phyloP scores from a whole-genome alignment of 2,888 invertebrate genomes.

The Athetis lepigone region DNA sequence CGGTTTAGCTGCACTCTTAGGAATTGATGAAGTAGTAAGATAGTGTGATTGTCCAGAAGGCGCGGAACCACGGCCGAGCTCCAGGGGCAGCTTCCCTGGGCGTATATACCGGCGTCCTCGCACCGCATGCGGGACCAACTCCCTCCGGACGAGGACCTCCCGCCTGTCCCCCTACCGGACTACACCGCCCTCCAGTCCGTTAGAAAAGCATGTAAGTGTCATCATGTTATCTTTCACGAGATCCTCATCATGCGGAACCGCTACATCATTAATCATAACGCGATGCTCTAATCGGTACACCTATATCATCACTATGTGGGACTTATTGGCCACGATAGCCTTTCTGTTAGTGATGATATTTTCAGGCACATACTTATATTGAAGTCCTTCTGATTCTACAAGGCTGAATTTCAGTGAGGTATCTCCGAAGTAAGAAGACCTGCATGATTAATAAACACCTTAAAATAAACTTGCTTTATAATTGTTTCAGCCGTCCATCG shows the following conservation, averaged over 20 bases:
- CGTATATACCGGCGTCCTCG: constrained; percentile 86
- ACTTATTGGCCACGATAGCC: too few relatives aligned
- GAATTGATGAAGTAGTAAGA: background rate
- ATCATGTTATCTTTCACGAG: background rate
- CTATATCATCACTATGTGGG: too few relatives aligned
- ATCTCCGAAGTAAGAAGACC: too few relatives aligned
- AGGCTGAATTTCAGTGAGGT: too few relatives aligned
- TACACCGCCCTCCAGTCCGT: constrained; percentile 87
- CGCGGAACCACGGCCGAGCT: constrained; percentile 85
- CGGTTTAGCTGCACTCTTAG: background rate
- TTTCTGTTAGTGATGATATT: too few relatives aligned
- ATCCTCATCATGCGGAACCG: too few relatives aligned
- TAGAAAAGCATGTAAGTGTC: constrained; percentile 81
- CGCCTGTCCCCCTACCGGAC: constrained; percentile 91
- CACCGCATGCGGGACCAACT: constrained; percentile 84
- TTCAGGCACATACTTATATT: too few relatives aligned
- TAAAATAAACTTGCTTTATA: background rate
- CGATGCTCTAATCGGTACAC: too few relatives aligned
- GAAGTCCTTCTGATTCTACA: too few relatives aligned
- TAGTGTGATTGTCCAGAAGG: constrained; percentile 65
- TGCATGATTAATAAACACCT: background rate
- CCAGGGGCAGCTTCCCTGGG: constrained; percentile 91
- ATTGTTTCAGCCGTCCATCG: constrained; percentile 80
- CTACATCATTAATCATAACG: too few relatives aligned
- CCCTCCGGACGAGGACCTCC: constrained; percentile 89